Evolutionary conservation across 35 echinoderm and acorn worm species (phyloP), one percentile per base, ranked within the genome.

Genomic region (Amphiura filiformis): DNA sequence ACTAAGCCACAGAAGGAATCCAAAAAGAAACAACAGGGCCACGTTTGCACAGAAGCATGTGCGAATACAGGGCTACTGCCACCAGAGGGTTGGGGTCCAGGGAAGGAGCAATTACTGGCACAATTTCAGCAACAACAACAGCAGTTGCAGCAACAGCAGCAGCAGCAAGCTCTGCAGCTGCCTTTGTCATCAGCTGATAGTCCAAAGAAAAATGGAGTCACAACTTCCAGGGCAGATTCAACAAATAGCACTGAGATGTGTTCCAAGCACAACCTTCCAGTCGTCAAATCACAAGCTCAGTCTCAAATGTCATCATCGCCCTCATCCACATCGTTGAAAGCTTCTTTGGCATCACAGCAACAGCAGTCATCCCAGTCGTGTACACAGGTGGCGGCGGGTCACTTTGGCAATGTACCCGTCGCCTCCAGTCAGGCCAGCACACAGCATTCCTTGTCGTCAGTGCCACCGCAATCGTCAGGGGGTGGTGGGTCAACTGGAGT

Each of bases 121-220:
- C 88, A 90, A 40, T 80, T 32, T 0, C 92, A 94, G 38, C 91
- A 90, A 31, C n/a, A n/a, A n/a, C n/a, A n/a, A n/a, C n/a, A n/a
- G n/a, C n/a, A n/a, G n/a, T n/a, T n/a, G n/a, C 95, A 76, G 56
- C 91, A 97, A 80, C 79, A 36, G 82, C 95, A 94, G 12, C 70
- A 85, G 82, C 78, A 88, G 57, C 65, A 77, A 28, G 77, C 37
- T 39, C 83, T 85, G 83, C 90, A 87, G 38, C 90, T 33, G 17
- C 39, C 79, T 13, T 31, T 36, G 0, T 85, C 37, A 70, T 85
- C 83, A 37, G 31, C 83, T 15, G 87, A 78, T n/a, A 84, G 38
- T 52, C 28, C 81, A n/a, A 91, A 85, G 34, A 56, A 18, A 18
- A 30, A 30, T n/a, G 61, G 15, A 3, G 28, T 70, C 15, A 70